Base-by-base conservation (phyloP, 2,113 vertebrate species). In the Pedetes capensis region DNA sequence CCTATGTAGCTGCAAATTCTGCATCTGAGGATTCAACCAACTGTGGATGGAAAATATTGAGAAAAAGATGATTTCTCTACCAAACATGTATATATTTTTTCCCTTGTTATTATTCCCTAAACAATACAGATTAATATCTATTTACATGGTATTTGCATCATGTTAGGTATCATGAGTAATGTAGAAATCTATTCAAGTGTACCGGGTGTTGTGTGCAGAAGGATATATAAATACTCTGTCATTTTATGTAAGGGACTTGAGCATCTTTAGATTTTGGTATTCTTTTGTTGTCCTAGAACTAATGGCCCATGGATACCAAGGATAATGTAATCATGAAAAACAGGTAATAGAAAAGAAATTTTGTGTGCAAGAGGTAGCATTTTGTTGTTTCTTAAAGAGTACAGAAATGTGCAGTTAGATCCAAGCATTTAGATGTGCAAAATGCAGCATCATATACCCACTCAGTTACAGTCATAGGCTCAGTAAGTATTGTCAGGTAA, bases 381-480 rank as follows among this genome's bases (percentile, higher is more conserved):
- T 95, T 69, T 37, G 78, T 37, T 94, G 42, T 79, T 94, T 39
- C n/a, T n/a, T n/a, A n/a, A n/a, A n/a, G n/a, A 49, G 10, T 51
- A 27, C 42, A 96, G 44, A 89, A 51, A 76, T 84, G 37, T 71
- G 11, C n/a, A 90, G 61, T 81, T 82, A 87, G 59, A 93, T 82
- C 66, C 9, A 66, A 94, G 34, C 29, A 93, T 10, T 59, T 91
- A 89, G 32, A 47, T 18, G 42, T 83, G 17, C 11, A 7, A 22
- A 63, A 25, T 79, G 25, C 25, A 49, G 0, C 8, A 6, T 74
- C 44, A 59, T 8, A 2, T 6, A 25, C 20, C 42, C 17, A 8
- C 4, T 39, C 53, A 23, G 13, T 69, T 39, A 42, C 44, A 39
- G n/a, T 87, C 32, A 51, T 1, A 57, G 39, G 8, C 22, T 74